A percentile compares a stretch with the other conserved stretches of the same genome.
Evolutionary conservation across 2,888 invertebrate species (phyloP).

Genomic region (Clistopyga incitator): DNA sequence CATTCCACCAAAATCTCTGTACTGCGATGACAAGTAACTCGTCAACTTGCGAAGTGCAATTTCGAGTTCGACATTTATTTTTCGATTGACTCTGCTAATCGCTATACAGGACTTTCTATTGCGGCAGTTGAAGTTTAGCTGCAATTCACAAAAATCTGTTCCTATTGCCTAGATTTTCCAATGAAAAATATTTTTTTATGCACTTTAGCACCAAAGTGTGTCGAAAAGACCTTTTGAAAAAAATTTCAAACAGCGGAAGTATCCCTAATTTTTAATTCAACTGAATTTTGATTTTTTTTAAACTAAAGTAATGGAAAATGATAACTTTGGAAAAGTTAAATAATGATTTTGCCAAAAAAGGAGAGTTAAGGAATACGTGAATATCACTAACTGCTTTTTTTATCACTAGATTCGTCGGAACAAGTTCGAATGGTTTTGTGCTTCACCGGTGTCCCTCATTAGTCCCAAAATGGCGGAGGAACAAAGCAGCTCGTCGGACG

Average conservation of each 20-base stretch:
- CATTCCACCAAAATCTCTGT: slow-evolving; percentile 68
- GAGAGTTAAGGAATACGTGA: no score
- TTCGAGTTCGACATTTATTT: not conserved
- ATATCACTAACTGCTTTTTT: not conserved
- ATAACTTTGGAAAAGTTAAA: no score
- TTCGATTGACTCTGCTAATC: not conserved
- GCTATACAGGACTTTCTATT: slow-evolving; percentile 39
- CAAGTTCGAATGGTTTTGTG: not conserved
- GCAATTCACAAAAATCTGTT: not conserved
- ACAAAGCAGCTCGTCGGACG: slow-evolving; percentile 80
- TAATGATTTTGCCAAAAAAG: no score
- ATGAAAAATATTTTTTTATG: no score
- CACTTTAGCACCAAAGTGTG: no score
- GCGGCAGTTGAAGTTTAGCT: not conserved
- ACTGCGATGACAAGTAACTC: slow-evolving; percentile 23
- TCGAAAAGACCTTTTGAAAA: no score
- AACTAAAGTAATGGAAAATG: no score
- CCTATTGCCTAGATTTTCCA: not conserved
- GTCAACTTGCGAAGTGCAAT: slow-evolving; percentile 4
- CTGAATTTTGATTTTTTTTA: no score
- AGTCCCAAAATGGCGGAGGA: slow-evolving; percentile 76
- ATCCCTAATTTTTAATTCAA: no score
- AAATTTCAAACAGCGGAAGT: no score
- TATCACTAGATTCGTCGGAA: not conserved
- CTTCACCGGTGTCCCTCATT: not conserved